These are phyloP conservation scores for Mustelus asterias DNA, from an alignment of 2,113 vertebrate species.

Conservation along the genomic window DNA sequence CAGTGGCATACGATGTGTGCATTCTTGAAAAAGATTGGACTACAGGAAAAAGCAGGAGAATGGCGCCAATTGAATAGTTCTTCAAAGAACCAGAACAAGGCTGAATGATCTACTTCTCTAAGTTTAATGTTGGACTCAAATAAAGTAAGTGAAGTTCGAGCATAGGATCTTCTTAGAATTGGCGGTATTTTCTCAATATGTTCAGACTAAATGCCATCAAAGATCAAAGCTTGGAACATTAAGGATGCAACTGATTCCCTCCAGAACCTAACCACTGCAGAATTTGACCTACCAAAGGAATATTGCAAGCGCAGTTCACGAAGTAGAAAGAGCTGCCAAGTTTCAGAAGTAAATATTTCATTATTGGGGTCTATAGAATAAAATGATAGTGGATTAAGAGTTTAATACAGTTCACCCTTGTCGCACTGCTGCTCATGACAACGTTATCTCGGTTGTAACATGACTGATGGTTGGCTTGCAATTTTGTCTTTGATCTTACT, in stretches of 20 bases:
- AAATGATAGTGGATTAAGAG: constrained; percentile 23
- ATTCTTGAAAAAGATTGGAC: not conserved
- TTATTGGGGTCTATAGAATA: not conserved
- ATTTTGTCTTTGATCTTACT: constrained; percentile 19
- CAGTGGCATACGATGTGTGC: no score
- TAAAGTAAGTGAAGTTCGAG: not conserved
- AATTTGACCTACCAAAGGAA: not conserved
- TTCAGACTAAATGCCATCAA: not conserved
- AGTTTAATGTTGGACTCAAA: not conserved
- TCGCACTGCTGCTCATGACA: constrained; percentile 20
- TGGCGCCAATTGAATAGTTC: not conserved
- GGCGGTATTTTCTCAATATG: not conserved
- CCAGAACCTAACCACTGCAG: not conserved
- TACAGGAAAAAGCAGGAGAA: not conserved
- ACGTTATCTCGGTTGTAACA: constrained; percentile 17
- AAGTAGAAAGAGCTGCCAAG: not conserved
- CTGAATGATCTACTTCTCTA: not conserved
- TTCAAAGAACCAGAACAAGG: not conserved
- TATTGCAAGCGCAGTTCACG: constrained; percentile 1
- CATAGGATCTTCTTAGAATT: not conserved
- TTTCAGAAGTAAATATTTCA: constrained; percentile 15
- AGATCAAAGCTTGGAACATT: constrained; percentile 31
- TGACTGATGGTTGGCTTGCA: constrained; percentile 26
- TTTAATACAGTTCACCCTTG: constrained; percentile 24
- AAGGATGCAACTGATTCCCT: not conserved